A percentile compares a stretch with the other conserved stretches of the same genome.
These are phyloP conservation scores for Esox masquinongy DNA, from an alignment of 2,797 vertebrate genomes.

Conservation along the genomic window DNA sequence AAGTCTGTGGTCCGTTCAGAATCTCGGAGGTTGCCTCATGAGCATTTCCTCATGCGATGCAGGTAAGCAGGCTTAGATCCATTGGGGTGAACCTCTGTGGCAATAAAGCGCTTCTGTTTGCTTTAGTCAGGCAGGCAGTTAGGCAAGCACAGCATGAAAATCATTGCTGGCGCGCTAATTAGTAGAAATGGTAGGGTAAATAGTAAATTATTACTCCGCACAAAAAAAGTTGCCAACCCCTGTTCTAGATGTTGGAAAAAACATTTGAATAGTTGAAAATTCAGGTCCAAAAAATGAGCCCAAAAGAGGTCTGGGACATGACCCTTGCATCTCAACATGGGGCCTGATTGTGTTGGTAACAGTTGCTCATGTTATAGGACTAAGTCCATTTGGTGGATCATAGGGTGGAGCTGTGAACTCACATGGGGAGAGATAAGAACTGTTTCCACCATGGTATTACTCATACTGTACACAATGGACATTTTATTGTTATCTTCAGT, in stretches of 20 bases:
- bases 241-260: not conserved
- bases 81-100: no score
- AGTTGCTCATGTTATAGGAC: not conserved
- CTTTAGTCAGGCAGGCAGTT: no score
- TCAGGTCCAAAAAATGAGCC: not conserved
- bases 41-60: no score
- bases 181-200: no score
- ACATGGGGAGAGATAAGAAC: not conserved
- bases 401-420: not conserved
- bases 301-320: not conserved
- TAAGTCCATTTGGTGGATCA: not conserved
- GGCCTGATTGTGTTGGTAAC: not conserved
- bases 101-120: no score
- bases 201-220: no score
- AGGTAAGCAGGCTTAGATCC: no score
- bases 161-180: no score
- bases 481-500: not conserved
- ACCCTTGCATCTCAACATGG: not conserved
- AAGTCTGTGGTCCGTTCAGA: no score
- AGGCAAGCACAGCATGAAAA: no score
- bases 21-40: no score
- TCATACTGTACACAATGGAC: not conserved
- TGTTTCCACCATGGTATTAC: not conserved
- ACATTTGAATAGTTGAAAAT: not conserved
- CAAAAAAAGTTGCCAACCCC: no score